Conservation (phyloP, 2,113 vertebrate genomes). For the Eclectus roratus region DNA sequence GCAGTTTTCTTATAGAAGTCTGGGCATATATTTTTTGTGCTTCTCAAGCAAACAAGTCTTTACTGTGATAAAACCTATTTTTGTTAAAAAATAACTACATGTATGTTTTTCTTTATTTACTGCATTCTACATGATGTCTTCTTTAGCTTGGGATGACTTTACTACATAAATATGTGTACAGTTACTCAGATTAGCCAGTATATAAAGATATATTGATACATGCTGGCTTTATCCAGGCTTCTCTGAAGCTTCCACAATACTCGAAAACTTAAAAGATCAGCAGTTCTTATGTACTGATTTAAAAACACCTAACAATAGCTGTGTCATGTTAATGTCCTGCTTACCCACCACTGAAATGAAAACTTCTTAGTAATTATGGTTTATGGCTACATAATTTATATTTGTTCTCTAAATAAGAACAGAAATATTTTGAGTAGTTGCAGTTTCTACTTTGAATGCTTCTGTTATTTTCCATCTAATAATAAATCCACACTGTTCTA, state of each 20-base stretch:
- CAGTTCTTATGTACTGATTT: background rate
- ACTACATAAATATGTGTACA: background rate
- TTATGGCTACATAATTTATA: background rate
- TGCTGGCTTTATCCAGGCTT: background rate
- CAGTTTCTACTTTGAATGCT: background rate
- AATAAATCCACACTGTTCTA: background rate
- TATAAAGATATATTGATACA: background rate
- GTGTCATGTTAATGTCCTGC: background rate
- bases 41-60: background rate
- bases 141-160: background rate
- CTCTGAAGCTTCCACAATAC: background rate
- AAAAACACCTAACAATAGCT: background rate
- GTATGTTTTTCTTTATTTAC: background rate
- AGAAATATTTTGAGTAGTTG: background rate
- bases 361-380: fast-evolving
- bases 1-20: background rate
- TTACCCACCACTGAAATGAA: background rate
- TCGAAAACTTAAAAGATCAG: background rate
- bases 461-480: background rate
- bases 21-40: background rate
- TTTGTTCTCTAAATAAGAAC: background rate
- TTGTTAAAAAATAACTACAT: background rate
- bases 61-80: background rate
- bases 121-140: background rate
- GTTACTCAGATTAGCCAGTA: background rate